Conservation (phyloP, 1,140 invertebrate genomes). For the Lasioglossum albipes region DNA sequence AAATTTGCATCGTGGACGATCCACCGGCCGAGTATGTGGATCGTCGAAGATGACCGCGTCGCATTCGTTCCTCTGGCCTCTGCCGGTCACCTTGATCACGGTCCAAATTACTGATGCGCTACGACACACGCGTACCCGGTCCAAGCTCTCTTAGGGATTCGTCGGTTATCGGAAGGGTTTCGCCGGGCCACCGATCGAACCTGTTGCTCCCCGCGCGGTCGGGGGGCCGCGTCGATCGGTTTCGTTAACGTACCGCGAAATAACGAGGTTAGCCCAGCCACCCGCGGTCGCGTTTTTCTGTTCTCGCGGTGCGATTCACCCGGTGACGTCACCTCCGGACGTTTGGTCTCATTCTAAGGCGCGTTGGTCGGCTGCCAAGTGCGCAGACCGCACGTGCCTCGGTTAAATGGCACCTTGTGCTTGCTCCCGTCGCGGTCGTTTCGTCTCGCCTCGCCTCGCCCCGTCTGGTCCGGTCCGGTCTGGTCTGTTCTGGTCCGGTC, state of each 20-base stretch:
- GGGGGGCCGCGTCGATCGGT: neutral
- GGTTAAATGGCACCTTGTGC: constrained; percentile 57
- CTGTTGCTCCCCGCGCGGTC: constrained; percentile 28
- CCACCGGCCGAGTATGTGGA: constrained; percentile 18
- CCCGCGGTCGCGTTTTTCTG: neutral
- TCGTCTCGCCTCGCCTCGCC: no score
- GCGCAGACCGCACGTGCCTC: constrained; percentile 65
- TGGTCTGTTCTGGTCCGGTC: neutral
- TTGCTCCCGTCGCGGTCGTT: neutral
- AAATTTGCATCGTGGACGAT: no score
- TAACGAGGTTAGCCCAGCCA: neutral
- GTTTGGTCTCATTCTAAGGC: constrained; percentile 49
- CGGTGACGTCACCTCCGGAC: constrained; percentile 46
- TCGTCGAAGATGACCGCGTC: constrained; percentile 9
- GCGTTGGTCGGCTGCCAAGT: constrained; percentile 69
- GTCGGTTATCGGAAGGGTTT: neutral
- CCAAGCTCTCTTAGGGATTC: constrained; percentile 2
- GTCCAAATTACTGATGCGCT: constrained; percentile 32
- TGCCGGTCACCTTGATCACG: constrained; percentile 39
- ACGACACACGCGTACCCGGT: neutral
- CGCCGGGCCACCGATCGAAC: constrained; percentile 10
- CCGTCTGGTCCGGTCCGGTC: no score
- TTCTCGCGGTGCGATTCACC: constrained; percentile 25
- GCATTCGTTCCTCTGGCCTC: constrained; percentile 29
- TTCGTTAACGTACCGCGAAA: neutral